Base-by-base conservation (phyloP, 2,888 invertebrate genomes). In the Carterocephalus palaemon region DNA sequence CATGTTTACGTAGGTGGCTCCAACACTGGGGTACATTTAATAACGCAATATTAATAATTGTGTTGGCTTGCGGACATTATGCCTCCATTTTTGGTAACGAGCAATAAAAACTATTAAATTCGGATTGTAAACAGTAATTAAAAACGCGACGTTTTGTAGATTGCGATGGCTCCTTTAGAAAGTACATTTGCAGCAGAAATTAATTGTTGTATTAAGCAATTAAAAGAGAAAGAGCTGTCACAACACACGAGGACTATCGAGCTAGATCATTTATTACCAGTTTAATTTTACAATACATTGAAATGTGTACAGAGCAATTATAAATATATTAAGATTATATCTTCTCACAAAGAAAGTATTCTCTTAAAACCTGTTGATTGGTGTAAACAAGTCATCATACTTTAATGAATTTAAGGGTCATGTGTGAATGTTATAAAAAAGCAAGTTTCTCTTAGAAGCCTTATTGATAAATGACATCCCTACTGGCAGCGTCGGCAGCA, bases 401-500 rank as follows among this genome's bases (percentile, higher is more conserved):
- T 28, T n/a, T 15, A 12, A 26, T 26, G 26, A 7, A 26, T 7
- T 10, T 26, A 26, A 8, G 16, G 5, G 15, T 8, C 23, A 38
- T 20, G 3, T 7, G 8, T 16, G n/a, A 4, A 9, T n/a, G 12
- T 29, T 31, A 22, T 39, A 13, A 8, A 16, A 38, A n/a, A 29
- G 8, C 8, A 10, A 22, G 7, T 32, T 40, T 17, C n/a, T 2
- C 10, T 5, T 38, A 12, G 19, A 9, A 3, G 6, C 9, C 12
- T 33, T 12, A 33, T 24, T 24, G 26, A 41, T 26, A 37, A 38
- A 28, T 19, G 17, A 6, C n/a, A n/a, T 2, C 13, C 20, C 9
- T 33, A 2, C 19, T 12, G 38, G 16, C 12, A 15, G 23, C 23
- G 3, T 16, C 57, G 54, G 53, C 69, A 58, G 71, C 71, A 73